A percentile compares a stretch with the other conserved stretches of the same genome.
Conservation (phyloP, 2,888 invertebrate genomes). For the Leptothorax acervorum region DNA sequence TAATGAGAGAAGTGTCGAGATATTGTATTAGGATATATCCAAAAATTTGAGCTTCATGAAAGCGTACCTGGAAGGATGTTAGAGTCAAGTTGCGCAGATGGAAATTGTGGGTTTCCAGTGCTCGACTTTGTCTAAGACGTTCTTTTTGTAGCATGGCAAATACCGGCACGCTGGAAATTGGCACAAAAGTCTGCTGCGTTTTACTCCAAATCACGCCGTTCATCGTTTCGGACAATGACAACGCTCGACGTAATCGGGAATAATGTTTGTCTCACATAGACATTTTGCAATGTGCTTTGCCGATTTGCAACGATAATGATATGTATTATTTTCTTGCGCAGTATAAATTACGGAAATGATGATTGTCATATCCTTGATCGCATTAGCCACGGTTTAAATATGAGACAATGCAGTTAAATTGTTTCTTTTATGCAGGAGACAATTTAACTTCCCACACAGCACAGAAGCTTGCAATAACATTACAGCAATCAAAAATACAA, state of each 20-base stretch:
- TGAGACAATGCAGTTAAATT: neutral
- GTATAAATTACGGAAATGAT: constrained; percentile 1
- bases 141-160: constrained; percentile 47
- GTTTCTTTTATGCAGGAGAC: too few relatives aligned
- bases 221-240: neutral
- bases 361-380: constrained; percentile 16
- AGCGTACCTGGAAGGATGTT: constrained; percentile 66
- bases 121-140: constrained; percentile 29
- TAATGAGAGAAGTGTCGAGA: neutral
- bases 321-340: constrained; percentile 3
- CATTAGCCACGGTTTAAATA: neutral
- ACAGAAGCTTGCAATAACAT: too few relatives aligned
- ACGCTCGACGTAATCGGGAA: neutral
- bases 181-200: constrained; percentile 43
- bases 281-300: neutral
- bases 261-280: neutral
- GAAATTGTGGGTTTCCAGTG: constrained; percentile 59
- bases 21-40: neutral
- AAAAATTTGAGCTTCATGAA: neutral
- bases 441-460: neutral
- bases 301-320: neutral
- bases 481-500: too few relatives aligned
- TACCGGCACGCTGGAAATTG: constrained; percentile 54
- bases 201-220: constrained; percentile 67
- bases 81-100: constrained; percentile 59